A percentile compares a stretch with the other conserved stretches of the same genome.
These are phyloP conservation scores for Diabrotica balteata DNA, from an alignment of 2,888 invertebrate genomes.

Conservation along the genomic window DNA sequence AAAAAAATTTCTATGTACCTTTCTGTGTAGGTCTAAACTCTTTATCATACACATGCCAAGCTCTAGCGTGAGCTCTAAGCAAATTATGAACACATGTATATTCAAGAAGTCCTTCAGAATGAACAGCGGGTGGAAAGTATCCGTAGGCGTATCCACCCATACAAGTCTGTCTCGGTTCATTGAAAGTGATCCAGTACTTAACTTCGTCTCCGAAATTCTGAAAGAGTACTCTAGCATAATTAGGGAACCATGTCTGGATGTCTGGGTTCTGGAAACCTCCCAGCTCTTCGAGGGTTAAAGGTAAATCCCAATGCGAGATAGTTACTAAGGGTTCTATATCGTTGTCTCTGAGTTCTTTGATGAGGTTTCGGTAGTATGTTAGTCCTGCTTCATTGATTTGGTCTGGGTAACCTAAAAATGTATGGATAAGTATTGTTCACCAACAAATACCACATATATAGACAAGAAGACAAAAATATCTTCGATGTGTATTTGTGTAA, in stretches of 20 bases:
- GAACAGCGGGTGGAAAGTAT: conserved; percentile 17
- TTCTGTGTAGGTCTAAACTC: conserved; percentile 53
- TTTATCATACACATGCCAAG: conserved; percentile 57
- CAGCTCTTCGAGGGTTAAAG: conserved; percentile 58
- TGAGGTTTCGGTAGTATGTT: conserved; percentile 76
- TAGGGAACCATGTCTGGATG: conserved; percentile 40
- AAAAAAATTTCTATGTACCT: conserved; percentile 31
- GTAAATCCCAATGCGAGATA: conserved; percentile 65
- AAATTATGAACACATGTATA: conserved; percentile 66
- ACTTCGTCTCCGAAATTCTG: conserved; percentile 43
- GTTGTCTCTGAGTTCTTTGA: conserved; percentile 65
- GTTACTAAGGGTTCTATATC: conserved; percentile 66
- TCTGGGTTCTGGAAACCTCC: conserved; percentile 42
- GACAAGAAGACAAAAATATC: too few species aligned
- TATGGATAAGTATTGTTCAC: too few species aligned
- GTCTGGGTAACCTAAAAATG: conserved; percentile 19
- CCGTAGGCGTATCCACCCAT: conserved; percentile 34
- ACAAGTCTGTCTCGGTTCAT: conserved; percentile 43
- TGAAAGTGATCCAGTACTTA: conserved; percentile 46
- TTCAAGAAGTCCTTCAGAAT: conserved; percentile 45
- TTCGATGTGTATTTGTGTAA: too few species aligned
- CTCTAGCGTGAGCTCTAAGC: conserved; percentile 60
- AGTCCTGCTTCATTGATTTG: conserved; percentile 55
- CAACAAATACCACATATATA: too few species aligned
- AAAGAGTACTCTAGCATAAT: conserved; percentile 44